Evolutionary conservation across 2,888 invertebrate genomes (phyloP), one percentile per base, ranked within the genome.

Genomic region (Nineta flava): DNA sequence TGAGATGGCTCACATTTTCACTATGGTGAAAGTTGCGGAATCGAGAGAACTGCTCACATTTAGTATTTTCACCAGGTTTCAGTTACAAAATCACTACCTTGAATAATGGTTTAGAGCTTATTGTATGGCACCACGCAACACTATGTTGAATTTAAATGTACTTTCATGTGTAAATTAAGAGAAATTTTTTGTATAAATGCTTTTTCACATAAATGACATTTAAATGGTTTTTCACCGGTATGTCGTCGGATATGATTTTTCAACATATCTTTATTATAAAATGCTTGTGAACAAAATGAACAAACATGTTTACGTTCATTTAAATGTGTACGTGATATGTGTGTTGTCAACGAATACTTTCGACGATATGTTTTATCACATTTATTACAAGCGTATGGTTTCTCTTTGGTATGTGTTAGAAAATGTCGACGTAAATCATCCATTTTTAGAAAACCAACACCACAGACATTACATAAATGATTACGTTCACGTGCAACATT

Each of bases 151-250:
- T 26, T 26, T 26, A 26, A 5, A 26, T 26, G 26, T 7, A 26
- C 26, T 26, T 26, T 26, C 26, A 26, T 26, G 7, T 26, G 26
- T 26, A 26, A 26, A 7, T 7, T 26, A 26, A 26, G 26, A 26
- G 26, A 26, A 26, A 26, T 26, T 26, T 26, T 26, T 26, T 26
- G 26, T 26, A 26, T 26, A 26, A 26, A 26, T 26, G 26, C 26
- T 26, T 73, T 73, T 17, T 71, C 67, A 54, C 76, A 76, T 57
- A 74, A 73, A 12, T 72, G 70, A 55, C 76, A 76, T 53, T 70
- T 67, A 57, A 74, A 75, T 0, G 75, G 75, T 55, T 67, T 69
- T 57, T 70, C 70, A 2, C 75, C 75, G 0, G 75, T 75, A 54
- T 76, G 75, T 0, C 74, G 74, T 46, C 75, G 63, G 72, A 73